A percentile compares a stretch with the other conserved stretches of the same genome.
phyloP scores from a whole-genome alignment of 2,113 vertebrate genomes.

The Ardeotis arabs region DNA sequence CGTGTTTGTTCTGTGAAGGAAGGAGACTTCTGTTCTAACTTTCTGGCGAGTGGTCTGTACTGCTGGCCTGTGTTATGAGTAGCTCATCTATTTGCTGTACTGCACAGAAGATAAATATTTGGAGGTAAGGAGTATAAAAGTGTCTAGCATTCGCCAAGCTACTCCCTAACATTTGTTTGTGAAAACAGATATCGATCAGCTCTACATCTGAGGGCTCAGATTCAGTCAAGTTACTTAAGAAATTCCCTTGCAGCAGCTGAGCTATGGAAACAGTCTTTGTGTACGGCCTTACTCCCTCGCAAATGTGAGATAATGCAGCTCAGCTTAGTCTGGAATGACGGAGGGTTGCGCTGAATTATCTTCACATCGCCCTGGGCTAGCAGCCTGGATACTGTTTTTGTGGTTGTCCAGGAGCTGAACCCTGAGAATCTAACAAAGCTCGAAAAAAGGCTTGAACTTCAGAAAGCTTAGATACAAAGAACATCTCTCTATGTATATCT shows the following conservation, averaged over 20 bases:
- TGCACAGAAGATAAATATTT: not conserved
- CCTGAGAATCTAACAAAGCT: not conserved
- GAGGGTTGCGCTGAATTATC: not conserved
- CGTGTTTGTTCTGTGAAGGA: not conserved
- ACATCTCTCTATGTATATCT: not conserved
- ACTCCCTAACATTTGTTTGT: not conserved
- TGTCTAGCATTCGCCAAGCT: not conserved
- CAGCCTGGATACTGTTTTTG: not conserved
- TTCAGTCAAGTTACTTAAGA: not conserved
- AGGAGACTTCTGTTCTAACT: not conserved
- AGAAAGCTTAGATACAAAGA: not conserved
- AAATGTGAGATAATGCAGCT: not conserved
- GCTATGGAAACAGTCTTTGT: not conserved
- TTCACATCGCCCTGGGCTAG: not conserved
- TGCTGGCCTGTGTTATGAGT: not conserved
- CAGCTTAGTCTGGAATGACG: not conserved
- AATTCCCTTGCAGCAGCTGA: not conserved
- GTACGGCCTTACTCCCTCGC: not conserved
- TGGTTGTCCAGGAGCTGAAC: not conserved
- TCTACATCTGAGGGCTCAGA: not conserved
- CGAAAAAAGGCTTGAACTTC: not conserved
- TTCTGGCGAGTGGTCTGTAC: not conserved
- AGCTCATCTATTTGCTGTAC: not conserved
- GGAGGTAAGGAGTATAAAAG: not conserved
- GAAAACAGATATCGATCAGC: rapidly evolving